Base-by-base conservation (phyloP, 1,140 invertebrate species). In the Zaprionus tsacasi region DNA sequence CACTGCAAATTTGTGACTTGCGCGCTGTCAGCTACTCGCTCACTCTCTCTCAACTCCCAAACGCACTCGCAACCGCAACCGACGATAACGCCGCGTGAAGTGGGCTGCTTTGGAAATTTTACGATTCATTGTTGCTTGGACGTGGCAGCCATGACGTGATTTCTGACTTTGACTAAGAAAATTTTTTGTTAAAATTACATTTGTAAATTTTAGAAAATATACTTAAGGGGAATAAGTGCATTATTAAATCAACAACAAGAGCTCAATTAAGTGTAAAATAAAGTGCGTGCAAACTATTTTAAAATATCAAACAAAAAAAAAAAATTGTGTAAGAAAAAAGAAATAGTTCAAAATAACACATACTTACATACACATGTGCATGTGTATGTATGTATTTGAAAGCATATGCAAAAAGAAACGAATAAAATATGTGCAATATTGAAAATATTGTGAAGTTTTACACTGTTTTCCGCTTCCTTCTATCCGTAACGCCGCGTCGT, bases 111-210 rank as follows among this genome's bases (percentile, higher is more conserved):
- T 75, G 55, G 72, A 77, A 81, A 86, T 79, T 82, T 70, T 87
- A 78, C 83, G 78, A 87, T 87, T 90, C 86, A 92, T 92, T 92
- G 91, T 92, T 92, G 91, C 88, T 92, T 92, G 91, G 88, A 92
- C 91, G 91, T 92, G 91, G 91, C 91, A 92, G 91, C 91, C 91
- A 92, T 92, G 91, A 92, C 91, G 91, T 92, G 91, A 92, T 92
- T 92, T 92, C 78, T 89, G 73, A 81, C 68, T 78, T 82, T 82
- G 74, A 75, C 74, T 82, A 75, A 68, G 74, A 76, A 77, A 88
- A 88, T 85, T 89, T 81, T 81, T 85, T 85, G 81, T 90, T 81
- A 70, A 85, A 79, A 75, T 74, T 75, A 85, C 76, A 82, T 80
- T 81, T 82, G 69, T 82, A 82, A 87, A 82, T 70, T 77, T 63